phyloP scores from a whole-genome alignment of 2,113 vertebrate species.

The Hippocampus comes region DNA sequence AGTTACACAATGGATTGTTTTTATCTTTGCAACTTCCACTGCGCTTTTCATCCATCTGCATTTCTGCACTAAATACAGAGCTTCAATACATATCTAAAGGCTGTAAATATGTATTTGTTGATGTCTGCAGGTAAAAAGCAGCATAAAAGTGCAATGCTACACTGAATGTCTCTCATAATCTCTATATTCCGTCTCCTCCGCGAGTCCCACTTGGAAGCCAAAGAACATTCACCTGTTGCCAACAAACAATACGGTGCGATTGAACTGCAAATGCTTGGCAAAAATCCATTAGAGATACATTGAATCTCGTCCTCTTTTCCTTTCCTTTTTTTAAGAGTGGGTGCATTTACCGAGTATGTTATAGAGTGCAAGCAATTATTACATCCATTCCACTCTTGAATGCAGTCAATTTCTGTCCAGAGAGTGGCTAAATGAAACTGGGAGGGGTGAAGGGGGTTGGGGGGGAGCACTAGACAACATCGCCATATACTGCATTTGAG shows the following conservation, averaged over 20 bases:
- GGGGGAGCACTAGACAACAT: conserved; percentile 23
- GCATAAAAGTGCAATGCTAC: conserved; percentile 21
- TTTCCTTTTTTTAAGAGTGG: conserved; percentile 17
- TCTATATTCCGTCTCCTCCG: conserved; percentile 15
- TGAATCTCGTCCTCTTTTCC: conserved; percentile 25
- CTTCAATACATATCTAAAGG: conserved; percentile 20
- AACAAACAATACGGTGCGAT: conserved; percentile 43
- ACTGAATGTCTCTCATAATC: conserved; percentile 28
- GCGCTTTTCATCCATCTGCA: background rate
- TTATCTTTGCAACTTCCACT: no score
- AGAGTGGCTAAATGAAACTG: conserved; percentile 66
- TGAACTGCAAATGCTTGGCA: conserved; percentile 30
- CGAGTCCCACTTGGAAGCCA: conserved; percentile 22
- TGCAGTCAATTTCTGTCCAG: conserved; percentile 62
- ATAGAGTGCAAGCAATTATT: conserved; percentile 68
- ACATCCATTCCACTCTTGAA: conserved; percentile 65
- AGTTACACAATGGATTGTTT: no score
- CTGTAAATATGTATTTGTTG: conserved; percentile 21
- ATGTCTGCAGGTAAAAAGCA: conserved; percentile 14
- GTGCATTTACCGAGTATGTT: conserved; percentile 56
- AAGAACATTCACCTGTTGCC: conserved; percentile 27
- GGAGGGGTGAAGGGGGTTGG: background rate
- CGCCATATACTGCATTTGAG: conserved; percentile 49
- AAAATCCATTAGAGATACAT: conserved; percentile 56
- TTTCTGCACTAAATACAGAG: conserved; percentile 13